Conservation (phyloP, 2,113 vertebrate species). For the Phrynocephalus versicolor region DNA sequence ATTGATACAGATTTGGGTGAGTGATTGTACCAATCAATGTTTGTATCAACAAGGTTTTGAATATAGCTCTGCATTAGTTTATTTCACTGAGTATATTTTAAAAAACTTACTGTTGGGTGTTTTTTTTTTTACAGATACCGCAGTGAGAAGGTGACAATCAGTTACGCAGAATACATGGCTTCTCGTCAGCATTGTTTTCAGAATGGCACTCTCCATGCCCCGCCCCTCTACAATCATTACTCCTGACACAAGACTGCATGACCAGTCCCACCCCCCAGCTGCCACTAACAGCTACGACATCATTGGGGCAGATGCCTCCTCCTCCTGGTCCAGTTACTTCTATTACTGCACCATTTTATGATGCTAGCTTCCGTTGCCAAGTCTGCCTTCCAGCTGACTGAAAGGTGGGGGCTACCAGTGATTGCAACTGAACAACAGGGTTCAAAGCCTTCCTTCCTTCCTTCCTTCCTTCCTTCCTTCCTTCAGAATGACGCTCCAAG, state of each 20-base stretch:
- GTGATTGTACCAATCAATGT: background rate
- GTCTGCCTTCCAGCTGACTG: slow-evolving; percentile 81
- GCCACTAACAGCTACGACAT: slow-evolving; percentile 84
- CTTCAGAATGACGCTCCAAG: slow-evolving; percentile 74
- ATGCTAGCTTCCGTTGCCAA: slow-evolving; percentile 87
- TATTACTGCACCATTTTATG: slow-evolving; percentile 91
- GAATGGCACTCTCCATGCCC: slow-evolving; percentile 86
- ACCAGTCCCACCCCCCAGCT: slow-evolving; percentile 82
- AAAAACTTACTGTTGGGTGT: background rate
- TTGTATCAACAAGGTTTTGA: background rate
- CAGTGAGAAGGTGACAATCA: slow-evolving; percentile 89
- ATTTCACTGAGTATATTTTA: background rate
- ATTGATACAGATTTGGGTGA: background rate
- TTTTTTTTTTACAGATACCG: slow-evolving; percentile 78
- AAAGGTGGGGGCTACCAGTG: slow-evolving; percentile 61
- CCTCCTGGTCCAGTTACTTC: slow-evolving; percentile 89
- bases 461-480: slow-evolving; percentile 74
- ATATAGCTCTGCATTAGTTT: background rate
- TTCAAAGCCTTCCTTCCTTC: slow-evolving; percentile 80
- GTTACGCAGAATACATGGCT: slow-evolving; percentile 84
- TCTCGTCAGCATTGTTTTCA: slow-evolving; percentile 84
- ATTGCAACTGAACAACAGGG: slow-evolving; percentile 75
- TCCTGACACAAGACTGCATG: slow-evolving; percentile 87
- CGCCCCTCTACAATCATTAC: slow-evolving; percentile 88
- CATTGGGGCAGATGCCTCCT: slow-evolving; percentile 84